A percentile compares a stretch with the other conserved stretches of the same genome.
Evolutionary conservation across 1,140 invertebrate species (phyloP).

Genomic region (Monomorium pharaonis): DNA sequence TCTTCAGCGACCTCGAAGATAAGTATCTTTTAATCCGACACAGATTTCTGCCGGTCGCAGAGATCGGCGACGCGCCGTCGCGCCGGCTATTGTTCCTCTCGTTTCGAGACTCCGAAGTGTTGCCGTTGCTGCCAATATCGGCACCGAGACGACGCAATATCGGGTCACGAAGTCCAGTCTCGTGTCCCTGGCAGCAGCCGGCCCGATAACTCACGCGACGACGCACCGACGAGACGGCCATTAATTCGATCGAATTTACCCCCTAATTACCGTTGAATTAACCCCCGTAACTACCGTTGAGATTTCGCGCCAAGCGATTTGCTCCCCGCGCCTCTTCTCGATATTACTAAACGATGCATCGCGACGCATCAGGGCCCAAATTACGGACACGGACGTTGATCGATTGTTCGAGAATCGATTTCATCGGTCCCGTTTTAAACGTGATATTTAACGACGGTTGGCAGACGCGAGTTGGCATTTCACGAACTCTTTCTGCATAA

Average conservation of each 20-base stretch:
- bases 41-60: slow-evolving; percentile 23
- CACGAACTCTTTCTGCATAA: background rate
- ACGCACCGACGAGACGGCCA: slow-evolving; percentile 65
- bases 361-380: background rate
- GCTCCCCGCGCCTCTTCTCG: background rate
- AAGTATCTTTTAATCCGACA: background rate
- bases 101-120: slow-evolving; percentile 65
- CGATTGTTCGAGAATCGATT: background rate
- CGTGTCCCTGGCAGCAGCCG: slow-evolving; percentile 73
- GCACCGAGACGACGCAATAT: slow-evolving; percentile 68
- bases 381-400: background rate
- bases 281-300: too few species aligned
- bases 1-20: background rate
- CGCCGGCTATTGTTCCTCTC: slow-evolving; percentile 71
- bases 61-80: slow-evolving; percentile 35
- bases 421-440: background rate
- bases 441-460: background rate
- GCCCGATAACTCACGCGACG: slow-evolving; percentile 79
- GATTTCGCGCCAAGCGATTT: background rate
- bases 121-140: slow-evolving; percentile 75
- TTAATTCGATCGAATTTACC: slow-evolving; percentile 74
- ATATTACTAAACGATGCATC: background rate
- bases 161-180: slow-evolving; percentile 73
- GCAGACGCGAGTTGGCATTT: background rate
- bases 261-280: slow-evolving; percentile 71